Base-by-base conservation (phyloP, 2,888 invertebrate genomes). In the Cristatella mucedo region DNA sequence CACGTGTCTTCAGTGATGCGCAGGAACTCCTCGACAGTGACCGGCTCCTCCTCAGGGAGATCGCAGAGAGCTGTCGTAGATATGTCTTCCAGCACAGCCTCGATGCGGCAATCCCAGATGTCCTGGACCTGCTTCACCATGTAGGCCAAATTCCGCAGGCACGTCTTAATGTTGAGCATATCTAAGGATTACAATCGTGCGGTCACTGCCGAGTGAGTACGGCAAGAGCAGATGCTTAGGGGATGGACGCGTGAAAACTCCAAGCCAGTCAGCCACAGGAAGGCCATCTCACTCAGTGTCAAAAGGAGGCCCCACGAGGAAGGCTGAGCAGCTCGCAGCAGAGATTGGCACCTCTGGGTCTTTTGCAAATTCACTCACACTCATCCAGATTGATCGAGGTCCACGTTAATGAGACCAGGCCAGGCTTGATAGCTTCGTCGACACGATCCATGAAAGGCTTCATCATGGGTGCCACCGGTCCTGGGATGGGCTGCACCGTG, bases 391-490 rank as follows among this genome's bases (percentile, higher is more conserved):
- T 62, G 31, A 65, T 53, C 13, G 66, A 66, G 1, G 84, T 83
- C 93, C 93, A 93, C 29, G 79, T 80, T 19, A 91, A 75, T 9
- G 74, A 72, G n/a, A 73, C 74, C 16, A 89, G 68, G 1, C 82
- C 89, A 0, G 87, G 86, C 42, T 78, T 75, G 19, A 91, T 69
- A 48, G 83, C 75, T 7, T 79, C 77, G 2, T 84, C 80, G 11
- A 91, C 73, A n/a, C 80, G 76, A 22, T 84, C 80, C 45, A 84
- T 72, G 70, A 85, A 87, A 0, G 87, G 87, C 38, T 87, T 71
- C 59, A 91, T 78, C 40, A 91, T 69, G 16, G 87, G 86, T n/a
- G 84, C 73, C 2, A 91, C 79, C 68, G 86, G 85, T 29, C 79
- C 68, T 57, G 84, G 59, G 19, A 69, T 63, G 13, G 51, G 50